Evolutionary conservation across 2,113 vertebrate species (phyloP), one percentile per base, ranked within the genome.

Genomic region (Pagrus major): DNA sequence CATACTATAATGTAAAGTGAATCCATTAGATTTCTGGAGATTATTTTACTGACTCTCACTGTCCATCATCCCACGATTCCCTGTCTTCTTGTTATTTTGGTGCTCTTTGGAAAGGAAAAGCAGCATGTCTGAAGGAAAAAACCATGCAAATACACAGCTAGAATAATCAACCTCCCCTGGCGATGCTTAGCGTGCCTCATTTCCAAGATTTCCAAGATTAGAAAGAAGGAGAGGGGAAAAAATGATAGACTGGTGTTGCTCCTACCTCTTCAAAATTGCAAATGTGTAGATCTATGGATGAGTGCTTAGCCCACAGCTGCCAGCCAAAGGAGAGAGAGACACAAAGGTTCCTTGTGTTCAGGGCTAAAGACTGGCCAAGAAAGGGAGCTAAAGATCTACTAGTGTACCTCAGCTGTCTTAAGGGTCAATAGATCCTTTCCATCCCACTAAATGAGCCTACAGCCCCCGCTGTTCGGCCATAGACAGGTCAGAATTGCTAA

Each of bases 321-420:
- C 88, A 93, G 91, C 88, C 71, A 87, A 86, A 72, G 84, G 76
- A 91, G 85, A 88, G 87, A 49, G 65, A 81, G 73, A 89, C 85
- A 94, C 88, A 93, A 93, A 92, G 90, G 59, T 84, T 83, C 89
- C 91, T 87, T 90, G 87, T 91, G 86, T 91, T 85, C 72, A 31
- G 66, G 74, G 88, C 84, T 80, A 89, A 90, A 90, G 86, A 89
- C 80, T 67, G 82, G 91, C 90, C 85, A 85, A 91, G 84, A 89
- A 88, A 88, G 85, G 71, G 70, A 87, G 87, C 86, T 86, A 90
- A 93, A 90, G 84, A 80, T 91, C 88, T 86, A 80, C 89, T 85
- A 80, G 89, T 90, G 91, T 92, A 93, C 81, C 88, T 93, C 90
- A 94, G 93, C 94, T 93, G 91, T 92, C 88, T 83, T 75, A 81